These are phyloP conservation scores for Oostethus manadensis DNA, from an alignment of 2,113 vertebrate species.

Conservation along the genomic window DNA sequence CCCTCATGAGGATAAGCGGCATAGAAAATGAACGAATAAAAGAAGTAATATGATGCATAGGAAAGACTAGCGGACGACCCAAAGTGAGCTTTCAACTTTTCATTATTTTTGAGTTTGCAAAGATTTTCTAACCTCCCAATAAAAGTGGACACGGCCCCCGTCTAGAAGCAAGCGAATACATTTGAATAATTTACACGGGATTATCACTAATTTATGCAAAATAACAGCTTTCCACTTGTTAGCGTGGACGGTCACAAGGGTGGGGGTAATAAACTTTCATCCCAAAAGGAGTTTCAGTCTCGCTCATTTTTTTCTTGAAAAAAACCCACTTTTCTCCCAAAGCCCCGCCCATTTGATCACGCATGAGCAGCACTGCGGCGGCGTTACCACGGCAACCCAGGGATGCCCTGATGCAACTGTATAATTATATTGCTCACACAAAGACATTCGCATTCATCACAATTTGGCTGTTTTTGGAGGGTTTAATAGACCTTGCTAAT, in stretches of 20 bases:
- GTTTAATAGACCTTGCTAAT: background rate
- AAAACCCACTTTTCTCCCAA: conserved; percentile 11
- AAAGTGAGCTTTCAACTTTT: conserved; percentile 6
- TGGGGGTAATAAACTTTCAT: background rate
- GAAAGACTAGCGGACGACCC: background rate
- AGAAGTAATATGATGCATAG: no score
- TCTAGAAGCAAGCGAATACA: conserved; percentile 65
- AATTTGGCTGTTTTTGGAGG: no score
- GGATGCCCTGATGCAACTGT: background rate
- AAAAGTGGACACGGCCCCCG: conserved; percentile 37
- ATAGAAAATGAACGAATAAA: no score
- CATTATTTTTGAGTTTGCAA: background rate
- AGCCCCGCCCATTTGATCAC: conserved; percentile 1
- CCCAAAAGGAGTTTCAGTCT: background rate
- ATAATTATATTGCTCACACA: background rate
- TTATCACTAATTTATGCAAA: conserved; percentile 77
- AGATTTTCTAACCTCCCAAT: conserved; percentile 50
- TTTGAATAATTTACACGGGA: conserved; percentile 73
- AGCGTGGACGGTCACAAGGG: conserved; percentile 58
- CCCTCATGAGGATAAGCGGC: no score
- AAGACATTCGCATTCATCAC: no score
- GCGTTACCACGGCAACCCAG: background rate
- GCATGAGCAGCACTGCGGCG: conserved; percentile 1
- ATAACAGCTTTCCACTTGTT: conserved; percentile 67
- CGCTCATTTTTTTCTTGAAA: background rate